Evolutionary conservation across 2,797 vertebrate species (phyloP), one percentile per base, ranked within the genome.

Genomic region (Pangasius mekongensis): DNA sequence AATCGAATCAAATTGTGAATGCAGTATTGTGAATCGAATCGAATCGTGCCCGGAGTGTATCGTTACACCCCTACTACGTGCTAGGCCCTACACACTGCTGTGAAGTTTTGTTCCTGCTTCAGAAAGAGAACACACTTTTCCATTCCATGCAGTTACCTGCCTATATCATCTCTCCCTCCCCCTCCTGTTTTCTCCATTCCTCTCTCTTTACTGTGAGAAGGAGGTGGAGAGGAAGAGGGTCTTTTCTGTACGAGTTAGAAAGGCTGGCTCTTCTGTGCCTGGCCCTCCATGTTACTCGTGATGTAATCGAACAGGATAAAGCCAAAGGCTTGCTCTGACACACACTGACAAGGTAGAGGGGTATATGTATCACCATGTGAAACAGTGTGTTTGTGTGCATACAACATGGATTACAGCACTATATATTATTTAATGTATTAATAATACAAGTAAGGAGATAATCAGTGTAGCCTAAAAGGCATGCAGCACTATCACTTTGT

Each of bases 301-400:
- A 97, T 96, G 95, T 97, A 97, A 94, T 97, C 97, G 86, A 98
- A 96, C 92, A 97, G 95, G 93, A 97, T 93, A 86, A 97, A 97
- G 93, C 96, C 96, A 84, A 96, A 97, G 14, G 96, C 91, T 33
- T 94, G 95, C 90, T 97, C 97, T 6, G 96, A 95, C 90, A 93
- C 88, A 88, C 93, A 94, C 95, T 95, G 94, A 91, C 89, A 87
- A 88, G 88, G 87, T 78, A 86, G 71, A 91, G 91, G 90, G 84
- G 76, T 81, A 87, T 86, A 87, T 89, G 58, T 76, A 83, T 89
- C 78, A 80, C 20, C 7, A 8, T 56, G 47, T 54, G 56, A 47
- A 58, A 83, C 20, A 52, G 49, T 56, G 47, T 54, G 47, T 47
- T 47, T 47, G 62, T 1, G 3, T 36, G 36, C 54, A 82, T 43